Evolutionary conservation across 2,888 invertebrate species (phyloP).

Genomic region (Drosophila anomelani): DNA sequence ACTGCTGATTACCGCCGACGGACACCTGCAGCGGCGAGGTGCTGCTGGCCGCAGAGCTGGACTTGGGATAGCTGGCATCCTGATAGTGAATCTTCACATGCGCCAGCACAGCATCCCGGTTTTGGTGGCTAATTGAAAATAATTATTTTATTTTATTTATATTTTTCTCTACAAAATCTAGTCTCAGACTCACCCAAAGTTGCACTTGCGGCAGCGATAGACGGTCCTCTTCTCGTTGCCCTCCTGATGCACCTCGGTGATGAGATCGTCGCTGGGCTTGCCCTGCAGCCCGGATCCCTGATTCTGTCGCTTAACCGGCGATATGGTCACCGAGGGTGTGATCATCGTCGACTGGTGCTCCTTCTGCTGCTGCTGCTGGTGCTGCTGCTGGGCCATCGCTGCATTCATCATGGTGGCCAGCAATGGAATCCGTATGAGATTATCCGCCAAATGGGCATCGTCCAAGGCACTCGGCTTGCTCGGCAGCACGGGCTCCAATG

Average conservation of each 20-base stretch:
- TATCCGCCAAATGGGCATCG: slow-evolving; percentile 71
- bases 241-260: slow-evolving; percentile 85
- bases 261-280: slow-evolving; percentile 87
- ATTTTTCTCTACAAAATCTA: neutral
- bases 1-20: slow-evolving; percentile 76
- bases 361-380: slow-evolving; percentile 72
- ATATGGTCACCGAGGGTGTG: slow-evolving; percentile 82
- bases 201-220: slow-evolving; percentile 96
- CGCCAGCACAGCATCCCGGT: slow-evolving; percentile 87
- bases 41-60: slow-evolving; percentile 45
- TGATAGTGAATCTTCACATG: slow-evolving; percentile 89
- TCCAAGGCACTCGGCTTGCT: slow-evolving; percentile 58
- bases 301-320: slow-evolving; percentile 80
- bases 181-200: slow-evolving; percentile 88
- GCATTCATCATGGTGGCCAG: slow-evolving; percentile 82
- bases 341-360: slow-evolving; percentile 76
- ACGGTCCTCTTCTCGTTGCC: slow-evolving; percentile 89
- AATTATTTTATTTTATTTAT: neutral
- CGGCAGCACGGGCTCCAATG: slow-evolving; percentile 76
- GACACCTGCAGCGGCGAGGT: slow-evolving; percentile 80
- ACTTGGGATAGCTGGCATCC: slow-evolving; percentile 72
- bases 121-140: slow-evolving; percentile 86
- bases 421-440: slow-evolving; percentile 77
- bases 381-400: slow-evolving; percentile 80
- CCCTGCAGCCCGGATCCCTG: slow-evolving; percentile 85